phyloP scores from a whole-genome alignment of 2,888 invertebrate genomes.

The Acronicta alni region DNA sequence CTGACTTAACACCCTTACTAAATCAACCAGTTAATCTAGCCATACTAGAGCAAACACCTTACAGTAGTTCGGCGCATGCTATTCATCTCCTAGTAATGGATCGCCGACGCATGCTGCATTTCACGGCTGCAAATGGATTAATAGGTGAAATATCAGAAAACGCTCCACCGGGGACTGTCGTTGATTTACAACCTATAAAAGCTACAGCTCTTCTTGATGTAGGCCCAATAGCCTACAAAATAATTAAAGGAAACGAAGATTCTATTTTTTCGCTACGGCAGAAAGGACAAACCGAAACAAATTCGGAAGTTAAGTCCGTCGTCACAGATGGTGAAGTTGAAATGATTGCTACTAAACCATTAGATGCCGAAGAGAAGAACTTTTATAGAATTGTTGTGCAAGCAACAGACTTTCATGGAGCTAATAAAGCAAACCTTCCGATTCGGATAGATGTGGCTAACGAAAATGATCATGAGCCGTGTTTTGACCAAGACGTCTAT shows the following conservation, averaged over 20 bases:
- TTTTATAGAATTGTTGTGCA: slow-evolving; percentile 93
- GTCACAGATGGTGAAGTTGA: slow-evolving; percentile 91
- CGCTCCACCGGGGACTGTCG: slow-evolving; percentile 91
- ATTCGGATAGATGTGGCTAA: slow-evolving; percentile 94
- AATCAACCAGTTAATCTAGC: slow-evolving; percentile 95
- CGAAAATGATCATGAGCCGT: slow-evolving; percentile 97
- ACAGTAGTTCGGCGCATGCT: slow-evolving; percentile 94
- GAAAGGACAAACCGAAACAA: slow-evolving; percentile 81
- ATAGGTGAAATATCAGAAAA: slow-evolving; percentile 94
- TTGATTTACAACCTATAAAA: slow-evolving; percentile 92
- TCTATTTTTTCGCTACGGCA: slow-evolving; percentile 93
- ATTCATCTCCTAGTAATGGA: slow-evolving; percentile 95
- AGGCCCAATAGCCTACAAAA: slow-evolving; percentile 93
- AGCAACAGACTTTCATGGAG: slow-evolving; percentile 94
- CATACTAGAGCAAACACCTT: slow-evolving; percentile 94
- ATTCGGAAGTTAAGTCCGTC: slow-evolving; percentile 85
- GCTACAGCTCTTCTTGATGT: slow-evolving; percentile 91
- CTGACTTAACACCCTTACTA: slow-evolving; percentile 94
- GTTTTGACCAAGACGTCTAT: slow-evolving; percentile 94
- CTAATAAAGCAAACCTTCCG: slow-evolving; percentile 94
- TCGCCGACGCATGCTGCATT: slow-evolving; percentile 94
- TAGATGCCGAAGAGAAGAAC: slow-evolving; percentile 94
- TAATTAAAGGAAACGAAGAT: slow-evolving; percentile 93
- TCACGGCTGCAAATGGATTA: slow-evolving; percentile 90
- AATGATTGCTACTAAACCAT: slow-evolving; percentile 92